Evolutionary conservation across 1,140 invertebrate genomes (phyloP), one percentile per base, ranked within the genome.

Genomic region (Akabosia matsudoensis): DNA sequence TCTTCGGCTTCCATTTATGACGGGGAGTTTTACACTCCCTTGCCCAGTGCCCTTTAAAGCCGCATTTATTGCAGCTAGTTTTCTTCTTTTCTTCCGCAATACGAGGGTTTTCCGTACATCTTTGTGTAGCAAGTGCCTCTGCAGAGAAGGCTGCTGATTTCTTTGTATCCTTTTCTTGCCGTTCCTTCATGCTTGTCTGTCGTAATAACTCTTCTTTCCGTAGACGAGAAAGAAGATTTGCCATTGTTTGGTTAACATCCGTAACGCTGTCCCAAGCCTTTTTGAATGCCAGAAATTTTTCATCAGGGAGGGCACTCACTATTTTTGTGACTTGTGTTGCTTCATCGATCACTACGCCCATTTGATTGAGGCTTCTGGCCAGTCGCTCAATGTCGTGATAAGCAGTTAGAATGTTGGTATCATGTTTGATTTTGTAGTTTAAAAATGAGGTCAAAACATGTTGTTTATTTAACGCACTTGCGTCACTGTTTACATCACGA

Each of bases 251-350:
- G 1, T 31, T 67, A n/a, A 28, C 61, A n/a, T 74, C 74, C 3
- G 73, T 22, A 14, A 78, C 76, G 33, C 56, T 70, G 73, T 75
- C 73, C 76, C 76, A 78, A 13, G 73, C 33, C 34, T 70, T 78
- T 30, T 75, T 74, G 45, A 78, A 78, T 10, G 74, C 56, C 18
- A 37, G n/a, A 52, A 10, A 51, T 26, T 74, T 64, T 4, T 70
- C 26, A n/a, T 75, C 54, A 16, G 76, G 76, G n/a, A 78, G 67
- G n/a, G 56, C 4, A 13, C 54, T 28, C 1, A 78, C 76, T 28
- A 75, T 70, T 33, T 78, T 78, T 16, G 74, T 75, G 10, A 75
- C 33, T 1, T 33, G 30, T 33, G 74, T 56, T 7, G 10, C 16
- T 14, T 73, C 56, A 54, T 67, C 61, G 4, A 75, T 13, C 34